Evolutionary conservation across 2,113 vertebrate species (phyloP).

Genomic region (Hemiscyllium ocellatum): DNA sequence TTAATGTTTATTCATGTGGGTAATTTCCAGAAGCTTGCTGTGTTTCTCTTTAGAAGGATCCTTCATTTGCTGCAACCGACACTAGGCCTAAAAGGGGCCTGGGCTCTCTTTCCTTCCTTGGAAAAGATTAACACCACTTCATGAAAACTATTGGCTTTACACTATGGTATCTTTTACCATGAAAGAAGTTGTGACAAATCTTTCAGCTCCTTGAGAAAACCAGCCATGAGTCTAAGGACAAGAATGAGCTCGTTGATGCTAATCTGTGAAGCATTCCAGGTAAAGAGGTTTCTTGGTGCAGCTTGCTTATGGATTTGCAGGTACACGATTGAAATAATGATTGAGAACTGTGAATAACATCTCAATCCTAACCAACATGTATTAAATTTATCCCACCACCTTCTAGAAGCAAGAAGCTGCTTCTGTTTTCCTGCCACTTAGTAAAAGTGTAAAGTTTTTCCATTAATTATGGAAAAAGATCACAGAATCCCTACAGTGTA

Average conservation of each 20-base stretch:
- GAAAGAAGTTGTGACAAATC: not conserved
- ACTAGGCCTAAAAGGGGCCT: not conserved
- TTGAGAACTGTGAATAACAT: not conserved
- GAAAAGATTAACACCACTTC: not conserved
- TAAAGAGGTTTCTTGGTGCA: not conserved
- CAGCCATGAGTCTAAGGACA: not conserved
- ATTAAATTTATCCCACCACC: no score
- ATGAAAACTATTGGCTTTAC: not conserved
- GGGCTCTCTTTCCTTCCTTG: not conserved
- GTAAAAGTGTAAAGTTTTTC: not conserved
- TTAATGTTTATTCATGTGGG: no score
- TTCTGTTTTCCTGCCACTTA: not conserved
- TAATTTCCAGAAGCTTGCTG: no score
- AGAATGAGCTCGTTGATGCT: not conserved
- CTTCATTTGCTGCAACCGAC: not conserved
- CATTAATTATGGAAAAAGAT: not conserved
- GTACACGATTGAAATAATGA: not conserved
- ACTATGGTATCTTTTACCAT: not conserved
- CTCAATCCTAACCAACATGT: not conserved
- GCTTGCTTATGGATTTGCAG: not conserved
- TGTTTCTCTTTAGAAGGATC: no score
- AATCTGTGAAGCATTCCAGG: not conserved
- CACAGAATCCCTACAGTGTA: no score
- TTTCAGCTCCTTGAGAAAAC: not conserved
- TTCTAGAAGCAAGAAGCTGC: not conserved